These are phyloP conservation scores for Epicauta chinensis DNA, from an alignment of 1,140 invertebrate species.

Conservation along the genomic window DNA sequence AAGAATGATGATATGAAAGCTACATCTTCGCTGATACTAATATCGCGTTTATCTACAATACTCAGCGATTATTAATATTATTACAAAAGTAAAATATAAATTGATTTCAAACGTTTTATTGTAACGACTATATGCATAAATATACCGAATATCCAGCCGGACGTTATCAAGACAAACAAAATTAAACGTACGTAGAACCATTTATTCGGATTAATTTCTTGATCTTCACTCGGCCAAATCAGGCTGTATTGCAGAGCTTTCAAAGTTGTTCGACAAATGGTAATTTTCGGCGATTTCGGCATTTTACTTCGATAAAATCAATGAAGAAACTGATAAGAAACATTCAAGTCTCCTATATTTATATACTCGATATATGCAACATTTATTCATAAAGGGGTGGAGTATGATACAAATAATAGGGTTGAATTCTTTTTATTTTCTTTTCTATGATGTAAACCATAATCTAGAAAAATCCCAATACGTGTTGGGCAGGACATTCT, in stretches of 20 bases:
- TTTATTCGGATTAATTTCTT: slow-evolving; percentile 6
- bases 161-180: slow-evolving; percentile 1
- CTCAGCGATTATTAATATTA: background rate
- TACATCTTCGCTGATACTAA: slow-evolving; percentile 5
- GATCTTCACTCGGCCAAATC: slow-evolving; percentile 6
- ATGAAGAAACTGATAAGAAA: no score
- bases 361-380: no score
- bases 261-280: slow-evolving; percentile 7
- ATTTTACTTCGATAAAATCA: background rate
- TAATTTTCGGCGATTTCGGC: background rate
- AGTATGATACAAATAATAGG: no score
- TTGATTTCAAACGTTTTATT: background rate
- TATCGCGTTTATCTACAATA: background rate
- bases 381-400: no score
- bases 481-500: no score
- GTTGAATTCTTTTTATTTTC: no score
- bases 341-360: no score
- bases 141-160: background rate
- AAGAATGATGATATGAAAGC: slow-evolving; percentile 1
- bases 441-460: no score
- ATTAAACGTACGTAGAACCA: slow-evolving; percentile 6
- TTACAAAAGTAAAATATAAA: background rate
- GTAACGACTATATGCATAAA: slow-evolving; percentile 4
- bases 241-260: slow-evolving; percentile 4
- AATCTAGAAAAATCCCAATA: no score